phyloP scores from a whole-genome alignment of 1,140 invertebrate species.

The Pemphigus obesinymphae region DNA sequence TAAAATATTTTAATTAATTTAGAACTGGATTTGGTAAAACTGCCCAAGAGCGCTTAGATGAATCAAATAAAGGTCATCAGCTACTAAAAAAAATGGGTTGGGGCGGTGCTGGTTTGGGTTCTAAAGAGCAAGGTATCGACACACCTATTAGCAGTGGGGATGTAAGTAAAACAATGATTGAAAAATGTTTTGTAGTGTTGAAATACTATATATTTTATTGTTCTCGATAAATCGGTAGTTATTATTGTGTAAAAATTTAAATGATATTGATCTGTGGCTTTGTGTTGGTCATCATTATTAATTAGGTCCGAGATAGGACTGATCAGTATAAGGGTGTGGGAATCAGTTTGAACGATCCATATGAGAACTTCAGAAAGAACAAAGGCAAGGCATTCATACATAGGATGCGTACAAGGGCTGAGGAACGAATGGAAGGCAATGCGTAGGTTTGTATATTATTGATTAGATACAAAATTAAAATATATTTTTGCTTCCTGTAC shows the following conservation, averaged over 20 bases:
- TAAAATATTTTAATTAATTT: conserved; percentile 15
- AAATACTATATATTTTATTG: conserved; percentile 24
- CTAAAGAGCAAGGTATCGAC: conserved; percentile 89
- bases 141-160: conserved; percentile 88
- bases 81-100: conserved; percentile 95
- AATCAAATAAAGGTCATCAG: conserved; percentile 92
- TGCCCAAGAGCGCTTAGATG: conserved; percentile 57
- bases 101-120: conserved; percentile 81
- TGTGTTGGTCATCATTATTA: conserved; percentile 42
- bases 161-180: conserved; percentile 53
- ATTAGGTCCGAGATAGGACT: conserved; percentile 66
- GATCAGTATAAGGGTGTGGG: conserved; percentile 93
- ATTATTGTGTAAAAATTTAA: neutral
- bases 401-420: conserved; percentile 87
- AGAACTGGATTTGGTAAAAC: conserved; percentile 22
- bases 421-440: conserved; percentile 58
- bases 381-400: conserved; percentile 95
- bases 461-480: neutral
- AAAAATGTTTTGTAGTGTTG: neutral
- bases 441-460: conserved; percentile 37
- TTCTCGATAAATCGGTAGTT: conserved; percentile 1
- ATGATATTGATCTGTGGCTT: conserved; percentile 27
- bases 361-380: conserved; percentile 94
- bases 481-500: too few relatives aligned
- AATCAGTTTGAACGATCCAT: conserved; percentile 85